These are phyloP conservation scores for Onychomys arenicola DNA, from an alignment of 2,797 vertebrate genomes.

Conservation along the genomic window DNA sequence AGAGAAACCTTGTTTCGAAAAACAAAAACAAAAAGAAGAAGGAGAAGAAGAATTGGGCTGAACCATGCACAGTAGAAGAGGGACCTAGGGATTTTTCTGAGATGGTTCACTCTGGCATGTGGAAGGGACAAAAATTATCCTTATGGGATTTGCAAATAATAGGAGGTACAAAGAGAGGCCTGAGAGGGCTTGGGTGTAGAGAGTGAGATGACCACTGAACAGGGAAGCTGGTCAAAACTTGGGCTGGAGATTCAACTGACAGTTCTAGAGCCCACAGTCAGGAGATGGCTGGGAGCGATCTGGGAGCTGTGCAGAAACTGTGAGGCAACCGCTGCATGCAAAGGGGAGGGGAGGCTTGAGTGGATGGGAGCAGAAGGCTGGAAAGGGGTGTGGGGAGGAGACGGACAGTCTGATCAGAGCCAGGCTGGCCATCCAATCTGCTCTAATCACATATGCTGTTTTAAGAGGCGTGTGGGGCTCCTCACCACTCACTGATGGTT, in stretches of 20 bases:
- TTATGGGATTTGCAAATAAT: not conserved
- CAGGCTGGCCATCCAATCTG: not conserved
- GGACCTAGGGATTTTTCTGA: not conserved
- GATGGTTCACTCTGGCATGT: not conserved
- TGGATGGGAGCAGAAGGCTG: not conserved
- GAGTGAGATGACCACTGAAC: not conserved
- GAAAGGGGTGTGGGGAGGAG: not conserved
- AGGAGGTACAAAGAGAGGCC: not conserved
- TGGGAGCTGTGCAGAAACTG: not conserved
- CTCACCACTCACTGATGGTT: not conserved
- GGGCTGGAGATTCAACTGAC: slow-evolving; percentile 28
- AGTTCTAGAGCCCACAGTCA: slow-evolving; percentile 26
- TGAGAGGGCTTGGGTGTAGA: not conserved
- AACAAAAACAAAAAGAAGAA: too few species aligned
- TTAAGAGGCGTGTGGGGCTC: not conserved
- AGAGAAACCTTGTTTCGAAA: too few species aligned
- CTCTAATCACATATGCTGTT: not conserved
- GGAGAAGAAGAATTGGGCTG: not conserved
- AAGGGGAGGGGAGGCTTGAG: not conserved
- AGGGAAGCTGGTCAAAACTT: not conserved
- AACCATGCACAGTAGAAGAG: not conserved
- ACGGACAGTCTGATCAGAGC: not conserved
- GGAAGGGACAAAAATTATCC: not conserved
- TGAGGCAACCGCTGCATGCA: not conserved
- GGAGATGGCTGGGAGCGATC: not conserved